Percentiles rank a stretch among this genome's conserved stretches.
These are phyloP conservation scores for Dinoponera quadriceps DNA, from an alignment of 1,140 invertebrate genomes.

Conservation along the genomic window DNA sequence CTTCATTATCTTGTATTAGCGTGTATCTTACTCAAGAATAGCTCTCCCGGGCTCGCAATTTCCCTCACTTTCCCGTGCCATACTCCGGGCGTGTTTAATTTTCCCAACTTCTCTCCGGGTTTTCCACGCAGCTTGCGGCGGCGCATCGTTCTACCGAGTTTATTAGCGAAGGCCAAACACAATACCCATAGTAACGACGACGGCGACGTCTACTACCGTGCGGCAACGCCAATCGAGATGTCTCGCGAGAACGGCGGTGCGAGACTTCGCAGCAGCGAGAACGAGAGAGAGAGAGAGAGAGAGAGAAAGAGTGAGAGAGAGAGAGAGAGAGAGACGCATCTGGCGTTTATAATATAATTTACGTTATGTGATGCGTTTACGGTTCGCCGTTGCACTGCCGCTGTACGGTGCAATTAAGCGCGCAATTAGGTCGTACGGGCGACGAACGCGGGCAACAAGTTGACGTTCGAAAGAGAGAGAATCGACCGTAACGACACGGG, in stretches of 20 bases:
- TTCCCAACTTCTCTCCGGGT: not conserved
- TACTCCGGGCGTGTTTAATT: not conserved
- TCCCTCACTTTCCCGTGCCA: not conserved
- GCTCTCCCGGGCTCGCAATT: not conserved
- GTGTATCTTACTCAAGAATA: constrained; percentile 17
- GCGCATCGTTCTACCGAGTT: not conserved
- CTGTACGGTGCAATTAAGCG: constrained; percentile 12
- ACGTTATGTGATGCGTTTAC: constrained; percentile 27
- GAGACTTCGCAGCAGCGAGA: no score
- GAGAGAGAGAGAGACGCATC: not conserved
- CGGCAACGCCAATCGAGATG: not conserved
- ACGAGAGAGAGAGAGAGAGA: no score
- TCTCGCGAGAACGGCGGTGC: not conserved
- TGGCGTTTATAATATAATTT: not conserved
- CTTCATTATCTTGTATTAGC: constrained; percentile 39
- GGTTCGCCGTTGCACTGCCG: constrained; percentile 10
- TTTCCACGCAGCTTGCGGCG: not conserved
- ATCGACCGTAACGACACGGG: not conserved
- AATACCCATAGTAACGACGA: not conserved
- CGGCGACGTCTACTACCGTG: not conserved
- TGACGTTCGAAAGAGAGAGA: not conserved
- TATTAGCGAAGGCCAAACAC: constrained; percentile 44
- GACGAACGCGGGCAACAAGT: constrained; percentile 5
- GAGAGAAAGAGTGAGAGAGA: no score
- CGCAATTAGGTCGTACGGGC: not conserved